A percentile compares a stretch with the other conserved stretches of the same genome.
Evolutionary conservation across 2,888 invertebrate species (phyloP).

Genomic region (Clistopyga incitator): DNA sequence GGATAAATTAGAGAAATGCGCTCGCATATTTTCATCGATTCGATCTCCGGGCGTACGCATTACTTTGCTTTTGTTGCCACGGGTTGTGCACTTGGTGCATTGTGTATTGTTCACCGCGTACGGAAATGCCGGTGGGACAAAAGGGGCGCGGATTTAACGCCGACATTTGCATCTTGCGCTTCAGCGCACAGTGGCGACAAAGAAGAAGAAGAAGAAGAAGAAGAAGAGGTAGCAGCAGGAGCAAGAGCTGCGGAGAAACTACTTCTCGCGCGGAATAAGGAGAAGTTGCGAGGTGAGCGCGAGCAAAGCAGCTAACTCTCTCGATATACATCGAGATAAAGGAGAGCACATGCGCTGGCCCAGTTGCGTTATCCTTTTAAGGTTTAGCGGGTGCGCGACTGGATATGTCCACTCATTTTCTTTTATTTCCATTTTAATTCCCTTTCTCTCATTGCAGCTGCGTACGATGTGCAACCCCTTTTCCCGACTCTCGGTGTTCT

Average conservation of each 20-base stretch:
- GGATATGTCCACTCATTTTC: conserved; percentile 42
- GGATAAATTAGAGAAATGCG: conserved; percentile 8
- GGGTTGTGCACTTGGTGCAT: conserved; percentile 63
- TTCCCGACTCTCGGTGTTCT: conserved; percentile 40
- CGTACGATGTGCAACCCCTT: conserved; percentile 32
- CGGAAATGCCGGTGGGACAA: conserved; percentile 66
- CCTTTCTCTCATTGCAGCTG: conserved; percentile 60
- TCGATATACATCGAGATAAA: conserved; percentile 73
- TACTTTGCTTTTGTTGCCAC: conserved; percentile 42
- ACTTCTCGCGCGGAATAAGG: conserved; percentile 60
- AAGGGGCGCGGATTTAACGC: conserved; percentile 71
- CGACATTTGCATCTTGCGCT: conserved; percentile 69
- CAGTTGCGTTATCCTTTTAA: conserved; percentile 68
- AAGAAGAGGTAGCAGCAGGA: conserved; percentile 26
- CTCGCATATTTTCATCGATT: conserved; percentile 58
- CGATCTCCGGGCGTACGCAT: conserved; percentile 49
- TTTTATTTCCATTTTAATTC: conserved; percentile 20
- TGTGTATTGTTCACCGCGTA: conserved; percentile 72
- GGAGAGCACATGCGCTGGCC: conserved; percentile 59
- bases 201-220: conserved; percentile 40
- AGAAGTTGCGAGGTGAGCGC: conserved; percentile 39
- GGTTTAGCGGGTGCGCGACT: conserved; percentile 67
- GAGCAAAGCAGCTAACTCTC: conserved; percentile 58
- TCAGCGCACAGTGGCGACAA: conserved; percentile 55
- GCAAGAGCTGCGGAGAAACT: conserved; percentile 47